Evolutionary conservation across 1,140 invertebrate species (phyloP), one percentile per base, ranked within the genome.

Genomic region (Penaeus indicus): DNA sequence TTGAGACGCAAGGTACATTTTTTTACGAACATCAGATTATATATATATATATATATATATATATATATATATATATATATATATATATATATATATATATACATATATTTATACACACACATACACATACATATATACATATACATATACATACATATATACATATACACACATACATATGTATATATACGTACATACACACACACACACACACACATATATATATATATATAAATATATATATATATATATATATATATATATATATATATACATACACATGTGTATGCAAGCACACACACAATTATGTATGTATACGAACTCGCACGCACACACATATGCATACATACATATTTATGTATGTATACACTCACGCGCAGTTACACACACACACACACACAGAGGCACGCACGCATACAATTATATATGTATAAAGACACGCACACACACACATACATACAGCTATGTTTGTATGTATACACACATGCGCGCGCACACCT

Each of bases 161-260:
- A 60, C n/a, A n/a, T 27, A 60, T 27, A n/a, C 16, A 80, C 13
- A 80, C 13, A 80, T 25, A 80, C 22, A 60, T 25, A 80, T 13
- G 19, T 13, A 80, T 13, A 80, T 13, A n/a, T 16, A 60, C n/a
- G 18, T 27, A n/a, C n/a, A 60, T 27, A 61, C 42, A 80, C 18
- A 61, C 42, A 80, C 42, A 61, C 47, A 80, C 78, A 60, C 42
- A 80, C 42, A 80, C 42, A 80, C 32, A 60, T 16, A 80, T 16
- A 18, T 16, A 80, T 27, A n/a, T 22, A 21, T 27, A 80, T 18
- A 80, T 16, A 80, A 0, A 80, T 19, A 61, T 18, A 80, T 47
- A 60, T 16, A 80, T 13, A 80, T 11, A 80, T 18, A 60, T 16
- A 80, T 16, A 22, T 16, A 80, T 16, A 72, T 16, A 72, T 11